Evolutionary conservation across 2,113 vertebrate genomes (phyloP).

Genomic region (mouse (Mus musculus)): DNA sequence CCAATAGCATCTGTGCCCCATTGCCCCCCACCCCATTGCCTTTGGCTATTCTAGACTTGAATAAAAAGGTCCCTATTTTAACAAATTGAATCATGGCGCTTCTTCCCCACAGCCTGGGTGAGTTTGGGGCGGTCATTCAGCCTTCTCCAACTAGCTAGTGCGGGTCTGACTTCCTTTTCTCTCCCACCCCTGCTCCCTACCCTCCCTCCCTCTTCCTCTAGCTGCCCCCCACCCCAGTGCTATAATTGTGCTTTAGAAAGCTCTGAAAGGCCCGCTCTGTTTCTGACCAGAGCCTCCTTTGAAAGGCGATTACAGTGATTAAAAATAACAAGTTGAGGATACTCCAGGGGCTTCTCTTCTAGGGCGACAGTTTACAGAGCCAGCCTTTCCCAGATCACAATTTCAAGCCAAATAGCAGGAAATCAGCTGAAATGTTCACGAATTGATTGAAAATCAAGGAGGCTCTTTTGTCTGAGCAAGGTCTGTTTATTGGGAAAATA

Average conservation of each 20-base stretch:
- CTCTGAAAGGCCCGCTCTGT: constrained; percentile 80
- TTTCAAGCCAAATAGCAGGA: constrained; percentile 76
- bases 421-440: constrained; percentile 72
- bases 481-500: constrained; percentile 82
- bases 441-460: constrained; percentile 76
- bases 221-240: neutral
- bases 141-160: constrained; percentile 42
- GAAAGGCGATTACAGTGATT: constrained; percentile 83
- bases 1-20: neutral
- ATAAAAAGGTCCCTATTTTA: constrained; percentile 43
- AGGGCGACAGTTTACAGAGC: constrained; percentile 76
- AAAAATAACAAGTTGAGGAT: constrained; percentile 83
- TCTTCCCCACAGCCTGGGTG: constrained; percentile 44
- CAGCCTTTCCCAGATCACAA: constrained; percentile 76
- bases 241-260: constrained; percentile 79
- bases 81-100: neutral
- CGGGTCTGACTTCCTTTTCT: constrained; percentile 56
- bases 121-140: constrained; percentile 37
- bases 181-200: constrained; percentile 38
- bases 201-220: neutral
- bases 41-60: neutral
- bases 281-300: constrained; percentile 76
- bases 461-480: constrained; percentile 64
- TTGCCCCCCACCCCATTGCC: neutral
- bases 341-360: constrained; percentile 76